Base-by-base conservation (phyloP, 2,113 vertebrate species). In the Eolophus roseicapilla region DNA sequence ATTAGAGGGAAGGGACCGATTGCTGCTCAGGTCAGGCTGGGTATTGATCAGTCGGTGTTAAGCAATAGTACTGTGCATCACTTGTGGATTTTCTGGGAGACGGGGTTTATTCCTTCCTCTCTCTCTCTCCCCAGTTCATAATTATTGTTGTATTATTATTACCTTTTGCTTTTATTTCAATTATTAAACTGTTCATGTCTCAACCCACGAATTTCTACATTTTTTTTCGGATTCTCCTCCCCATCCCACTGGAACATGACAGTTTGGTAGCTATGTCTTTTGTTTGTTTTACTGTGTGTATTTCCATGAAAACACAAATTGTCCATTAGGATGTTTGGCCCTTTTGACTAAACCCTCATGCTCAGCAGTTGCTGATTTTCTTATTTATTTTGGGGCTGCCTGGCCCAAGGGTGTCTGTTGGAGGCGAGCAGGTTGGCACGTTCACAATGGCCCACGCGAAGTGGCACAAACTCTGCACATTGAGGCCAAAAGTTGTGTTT, bases 401-500 rank as follows among this genome's bases (percentile, higher is more conserved):
- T 86, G 52, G 57, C 18, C 57, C 0, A 0, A 64, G 25, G 21
- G 9, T 17, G 17, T 24, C 19, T 65, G 37, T 65, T 6, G 24
- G 63, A 52, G 11, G 44, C 33, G 21, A 50, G 37, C 59, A 44
- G 6, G 2, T 53, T 69, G 53, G 10, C 39, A 39, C 0, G 0
- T 77, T 33, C 39, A 13, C 16, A 2, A 14, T 73, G 57, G 17
- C 11, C 27, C 6, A 1, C 18, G 35, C 27, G 3, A 15, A 52
- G 25, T 0, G 63, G 8, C n/a, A 35, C 8, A 69, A 60, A 69
- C 31, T 35, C 69, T 37, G 41, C 55, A 23, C 27, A 43, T 17
- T 0, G 1, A 27, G 19, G 15, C 33, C 17, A 43, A 81, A 77
- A 25, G 17, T 1, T 39, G 31, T 2, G 3, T 41, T 35, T 46